A percentile compares a stretch with the other conserved stretches of the same genome.
Conservation (phyloP, 1,140 invertebrate species). For the Trichogramma pretiosum region DNA sequence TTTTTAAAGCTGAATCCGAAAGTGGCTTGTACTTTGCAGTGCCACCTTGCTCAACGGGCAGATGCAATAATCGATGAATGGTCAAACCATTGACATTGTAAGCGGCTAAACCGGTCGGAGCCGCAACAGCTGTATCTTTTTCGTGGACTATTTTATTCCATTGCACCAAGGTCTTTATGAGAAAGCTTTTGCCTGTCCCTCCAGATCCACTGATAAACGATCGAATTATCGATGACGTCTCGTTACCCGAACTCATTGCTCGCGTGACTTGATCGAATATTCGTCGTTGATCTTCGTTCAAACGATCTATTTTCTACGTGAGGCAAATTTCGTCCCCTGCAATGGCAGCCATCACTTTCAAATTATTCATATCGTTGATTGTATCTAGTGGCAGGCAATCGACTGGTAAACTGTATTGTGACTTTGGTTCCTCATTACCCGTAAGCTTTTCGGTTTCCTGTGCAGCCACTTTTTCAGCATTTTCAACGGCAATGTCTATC, state of each 20-base stretch:
- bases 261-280: slow-evolving; percentile 23
- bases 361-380: slow-evolving; percentile 25
- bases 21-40: slow-evolving; percentile 20
- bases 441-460: slow-evolving; percentile 17
- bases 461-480: slow-evolving; percentile 18
- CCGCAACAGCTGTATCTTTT: slow-evolving; percentile 19
- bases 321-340: slow-evolving; percentile 16
- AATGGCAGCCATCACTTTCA: slow-evolving; percentile 18
- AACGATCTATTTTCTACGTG: slow-evolving; percentile 19
- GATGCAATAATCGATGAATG: slow-evolving; percentile 21
- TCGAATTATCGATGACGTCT: neutral
- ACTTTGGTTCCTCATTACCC: slow-evolving; percentile 3
- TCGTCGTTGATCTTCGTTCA: slow-evolving; percentile 27
- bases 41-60: slow-evolving; percentile 20
- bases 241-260: slow-evolving; percentile 10
- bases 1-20: slow-evolving; percentile 13
- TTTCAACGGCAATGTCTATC: slow-evolving; percentile 20
- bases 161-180: slow-evolving; percentile 19
- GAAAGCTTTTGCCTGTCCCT: slow-evolving; percentile 25
- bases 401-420: slow-evolving; percentile 5
- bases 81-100: slow-evolving; percentile 23
- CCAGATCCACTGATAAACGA: slow-evolving; percentile 17
- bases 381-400: slow-evolving; percentile 13
- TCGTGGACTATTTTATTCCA: slow-evolving; percentile 19
- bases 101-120: slow-evolving; percentile 22